Evolutionary conservation across 2,888 invertebrate genomes (phyloP).

Genomic region (Oxycera nigricornis): DNA sequence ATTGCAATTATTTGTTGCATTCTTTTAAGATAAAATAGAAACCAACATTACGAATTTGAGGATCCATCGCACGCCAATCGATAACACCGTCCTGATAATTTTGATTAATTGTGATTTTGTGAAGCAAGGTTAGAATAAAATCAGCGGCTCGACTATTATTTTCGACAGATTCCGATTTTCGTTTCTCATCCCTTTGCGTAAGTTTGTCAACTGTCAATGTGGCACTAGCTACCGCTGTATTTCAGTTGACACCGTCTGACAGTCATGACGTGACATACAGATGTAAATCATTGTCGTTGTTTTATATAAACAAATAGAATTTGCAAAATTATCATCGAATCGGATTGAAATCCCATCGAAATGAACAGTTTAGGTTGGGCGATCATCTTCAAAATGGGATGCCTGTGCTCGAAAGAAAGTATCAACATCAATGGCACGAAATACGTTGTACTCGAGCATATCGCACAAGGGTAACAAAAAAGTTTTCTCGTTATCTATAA

Average conservation of each 20-base stretch:
- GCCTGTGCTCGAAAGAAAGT: slow-evolving; percentile 77
- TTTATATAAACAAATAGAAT: slow-evolving; percentile 33
- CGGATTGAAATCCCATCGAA: slow-evolving; percentile 2
- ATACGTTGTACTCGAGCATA: slow-evolving; percentile 72
- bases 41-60: slow-evolving; percentile 44
- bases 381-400: slow-evolving; percentile 75
- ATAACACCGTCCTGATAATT: neutral
- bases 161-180: neutral
- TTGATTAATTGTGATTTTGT: neutral
- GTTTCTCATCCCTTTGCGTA: neutral
- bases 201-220: neutral
- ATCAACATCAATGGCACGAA: slow-evolving; percentile 74
- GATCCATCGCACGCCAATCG: slow-evolving; percentile 32
- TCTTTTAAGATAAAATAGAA: neutral
- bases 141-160: neutral
- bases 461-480: slow-evolving; percentile 74
- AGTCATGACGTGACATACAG: slow-evolving; percentile 25
- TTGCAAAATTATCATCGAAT: slow-evolving; percentile 20
- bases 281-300: neutral
- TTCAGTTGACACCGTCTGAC: neutral
- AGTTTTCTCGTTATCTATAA: neutral
- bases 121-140: neutral
- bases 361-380: slow-evolving; percentile 77
- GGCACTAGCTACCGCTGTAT: neutral
- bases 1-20: too few relatives aligned